Conservation (phyloP, 2,113 vertebrate species). For the Calypte anna region DNA sequence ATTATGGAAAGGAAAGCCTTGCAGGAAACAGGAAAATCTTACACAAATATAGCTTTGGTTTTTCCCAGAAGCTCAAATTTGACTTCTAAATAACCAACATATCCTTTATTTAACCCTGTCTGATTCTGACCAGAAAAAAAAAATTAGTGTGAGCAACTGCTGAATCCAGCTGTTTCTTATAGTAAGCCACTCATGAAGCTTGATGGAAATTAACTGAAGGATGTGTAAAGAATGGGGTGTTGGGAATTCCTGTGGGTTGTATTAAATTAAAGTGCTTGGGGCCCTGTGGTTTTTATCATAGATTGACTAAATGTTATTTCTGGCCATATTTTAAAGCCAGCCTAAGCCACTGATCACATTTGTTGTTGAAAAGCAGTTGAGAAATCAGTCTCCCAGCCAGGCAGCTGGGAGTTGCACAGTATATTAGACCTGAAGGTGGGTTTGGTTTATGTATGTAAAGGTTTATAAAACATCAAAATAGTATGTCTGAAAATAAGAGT, state of each 20-base stretch:
- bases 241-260: slow-evolving; percentile 22
- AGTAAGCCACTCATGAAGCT: background rate
- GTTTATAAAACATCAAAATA: background rate
- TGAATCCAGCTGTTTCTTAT: slow-evolving; percentile 21
- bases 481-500: background rate
- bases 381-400: background rate
- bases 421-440: background rate
- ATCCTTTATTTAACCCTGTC: slow-evolving; percentile 32
- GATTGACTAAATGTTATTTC: slow-evolving; percentile 27
- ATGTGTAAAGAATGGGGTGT: slow-evolving; percentile 27
- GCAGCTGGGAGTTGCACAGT: background rate
- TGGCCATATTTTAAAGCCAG: slow-evolving; percentile 29
- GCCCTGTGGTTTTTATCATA: background rate
- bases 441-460: background rate
- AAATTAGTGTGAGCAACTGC: background rate
- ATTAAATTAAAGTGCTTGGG: background rate
- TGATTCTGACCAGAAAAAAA: background rate
- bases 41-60: background rate
- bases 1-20: background rate
- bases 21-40: slow-evolving; percentile 37
- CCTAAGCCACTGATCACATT: background rate
- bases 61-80: slow-evolving; percentile 21
- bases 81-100: background rate
- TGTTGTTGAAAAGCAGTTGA: background rate
- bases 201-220: slow-evolving; percentile 15